phyloP scores from a whole-genome alignment of 64 coral and sea anemone genomes.

The Porites australiensis region DNA sequence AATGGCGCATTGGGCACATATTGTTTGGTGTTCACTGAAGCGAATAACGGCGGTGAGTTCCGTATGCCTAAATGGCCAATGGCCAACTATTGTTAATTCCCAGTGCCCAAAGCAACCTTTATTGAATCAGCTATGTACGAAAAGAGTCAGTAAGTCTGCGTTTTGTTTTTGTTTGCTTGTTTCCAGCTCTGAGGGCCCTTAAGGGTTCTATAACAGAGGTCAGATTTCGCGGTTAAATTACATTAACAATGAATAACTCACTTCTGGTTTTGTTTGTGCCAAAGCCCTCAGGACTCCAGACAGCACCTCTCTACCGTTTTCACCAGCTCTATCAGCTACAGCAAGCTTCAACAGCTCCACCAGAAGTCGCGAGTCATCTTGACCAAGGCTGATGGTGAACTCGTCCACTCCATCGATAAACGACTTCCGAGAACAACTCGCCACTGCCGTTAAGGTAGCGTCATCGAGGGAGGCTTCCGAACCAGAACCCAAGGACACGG shows the following conservation, averaged over 20 bases:
- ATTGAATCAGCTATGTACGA: too few species aligned
- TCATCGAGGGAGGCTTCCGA: slow-evolving; percentile 82
- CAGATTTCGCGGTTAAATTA: background rate
- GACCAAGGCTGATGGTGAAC: slow-evolving; percentile 80
- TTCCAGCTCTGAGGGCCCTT: too few species aligned
- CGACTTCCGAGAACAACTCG: slow-evolving; percentile 43
- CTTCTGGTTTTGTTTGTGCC: slow-evolving; percentile 79
- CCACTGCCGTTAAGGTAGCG: slow-evolving; percentile 73
- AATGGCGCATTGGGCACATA: too few species aligned
- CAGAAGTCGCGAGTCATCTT: slow-evolving; percentile 84
- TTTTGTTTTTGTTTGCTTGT: too few species aligned
- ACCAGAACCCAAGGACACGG: slow-evolving; percentile 54
- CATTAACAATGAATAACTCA: background rate
- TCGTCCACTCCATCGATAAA: slow-evolving; percentile 64
- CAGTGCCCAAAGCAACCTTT: too few species aligned
- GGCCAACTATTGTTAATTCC: too few species aligned
- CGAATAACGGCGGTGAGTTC: too few species aligned
- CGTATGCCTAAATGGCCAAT: too few species aligned
- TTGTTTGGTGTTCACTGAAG: too few species aligned
- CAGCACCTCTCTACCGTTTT: slow-evolving; percentile 75
- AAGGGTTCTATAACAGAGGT: too few species aligned
- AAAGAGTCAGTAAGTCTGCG: too few species aligned
- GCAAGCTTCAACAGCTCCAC: slow-evolving; percentile 95
- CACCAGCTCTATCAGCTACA: slow-evolving; percentile 87
- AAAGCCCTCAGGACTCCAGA: slow-evolving; percentile 74